A percentile compares a stretch with the other conserved stretches of the same genome.
Conservation (phyloP, 2,113 vertebrate genomes). For the Protobothrops flavoviridis region DNA sequence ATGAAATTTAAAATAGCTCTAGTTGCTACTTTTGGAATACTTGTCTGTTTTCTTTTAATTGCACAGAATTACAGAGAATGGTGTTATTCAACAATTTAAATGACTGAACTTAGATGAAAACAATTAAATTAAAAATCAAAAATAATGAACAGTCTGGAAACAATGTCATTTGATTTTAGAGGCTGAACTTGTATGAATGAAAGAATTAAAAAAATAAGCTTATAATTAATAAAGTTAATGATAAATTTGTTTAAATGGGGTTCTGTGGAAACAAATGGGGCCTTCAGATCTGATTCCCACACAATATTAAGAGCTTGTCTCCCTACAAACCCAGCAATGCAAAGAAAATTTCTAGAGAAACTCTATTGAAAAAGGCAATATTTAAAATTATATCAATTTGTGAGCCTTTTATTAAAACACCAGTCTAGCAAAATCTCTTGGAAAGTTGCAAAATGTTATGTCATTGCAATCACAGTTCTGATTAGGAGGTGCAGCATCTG, state of each 20-base stretch:
- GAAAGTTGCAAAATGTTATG: not conserved
- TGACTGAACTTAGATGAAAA: conserved; percentile 14
- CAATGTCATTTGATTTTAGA: not conserved
- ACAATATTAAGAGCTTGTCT: not conserved
- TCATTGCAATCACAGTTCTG: not conserved
- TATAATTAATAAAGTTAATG: not conserved
- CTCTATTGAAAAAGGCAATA: not conserved
- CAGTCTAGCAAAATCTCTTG: not conserved
- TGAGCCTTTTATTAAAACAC: not conserved
- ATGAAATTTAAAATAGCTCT: not conserved
- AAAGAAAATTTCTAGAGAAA: not conserved
- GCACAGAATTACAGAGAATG: not conserved
- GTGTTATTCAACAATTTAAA: conserved; percentile 30
- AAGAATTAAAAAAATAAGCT: not conserved
- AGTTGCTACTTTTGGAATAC: not conserved
- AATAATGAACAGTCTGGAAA: conserved; percentile 1
- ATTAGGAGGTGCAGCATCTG: not conserved
- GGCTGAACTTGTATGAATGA: not conserved
- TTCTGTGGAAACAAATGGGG: not conserved
- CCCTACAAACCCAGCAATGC: not conserved
- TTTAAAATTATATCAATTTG: not conserved
- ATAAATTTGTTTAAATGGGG: not conserved
- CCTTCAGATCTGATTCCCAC: not conserved
- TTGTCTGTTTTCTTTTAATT: conserved; percentile 29
- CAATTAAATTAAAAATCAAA: not conserved